Base-by-base conservation (phyloP, 2,113 vertebrate genomes). In the Chamaetylas fuelleborni region DNA sequence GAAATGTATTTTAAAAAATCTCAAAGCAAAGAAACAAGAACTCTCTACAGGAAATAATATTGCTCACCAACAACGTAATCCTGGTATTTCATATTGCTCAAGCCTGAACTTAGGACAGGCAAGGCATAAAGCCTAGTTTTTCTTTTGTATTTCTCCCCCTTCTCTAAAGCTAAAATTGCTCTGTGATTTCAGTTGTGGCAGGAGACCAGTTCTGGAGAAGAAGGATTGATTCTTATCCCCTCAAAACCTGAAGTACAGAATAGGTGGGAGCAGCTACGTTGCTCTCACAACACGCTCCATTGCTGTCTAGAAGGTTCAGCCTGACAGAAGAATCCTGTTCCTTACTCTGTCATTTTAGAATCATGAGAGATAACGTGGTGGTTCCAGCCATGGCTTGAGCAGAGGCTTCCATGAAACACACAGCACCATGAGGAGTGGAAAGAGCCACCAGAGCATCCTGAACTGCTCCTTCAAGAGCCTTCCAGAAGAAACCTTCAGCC, bases 211-310 rank as follows among this genome's bases (percentile, higher is more conserved):
- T 58, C 43, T 78, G 42, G 24, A 82, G 53, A 45, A 86, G 65
- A 20, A 28, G n/a, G 31, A 74, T 4, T 42, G 26, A 43, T 29
- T 42, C 5, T 19, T 40, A 65, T 33, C 28, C 47, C 42, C 54
- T n/a, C 54, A 22, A 48, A 88, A 69, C 1, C 36, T 48, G 33
- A 82, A 61, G 38, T 9, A 50, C 6, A 42, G 66, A 73, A 40
- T 0, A 34, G 43, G 57, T 69, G 34, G 43, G 58, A 90, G 60
- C 71, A 77, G 47, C 47, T 17, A 29, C 3, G 3, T 11, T 22
- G 34, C 7, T 81, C 45, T 76, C 58, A 25, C 0, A 0, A 43
- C 6, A 8, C 11, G 19, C 24, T 70, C 47, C 48, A 11, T 0
- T 34, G 47, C 42, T 64, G 29, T 8, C 73, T 5, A 16, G 65